Percentiles rank a stretch among this genome's conserved stretches.
phyloP scores from a whole-genome alignment of 2,888 invertebrate genomes.

The Papilio elwesi region DNA sequence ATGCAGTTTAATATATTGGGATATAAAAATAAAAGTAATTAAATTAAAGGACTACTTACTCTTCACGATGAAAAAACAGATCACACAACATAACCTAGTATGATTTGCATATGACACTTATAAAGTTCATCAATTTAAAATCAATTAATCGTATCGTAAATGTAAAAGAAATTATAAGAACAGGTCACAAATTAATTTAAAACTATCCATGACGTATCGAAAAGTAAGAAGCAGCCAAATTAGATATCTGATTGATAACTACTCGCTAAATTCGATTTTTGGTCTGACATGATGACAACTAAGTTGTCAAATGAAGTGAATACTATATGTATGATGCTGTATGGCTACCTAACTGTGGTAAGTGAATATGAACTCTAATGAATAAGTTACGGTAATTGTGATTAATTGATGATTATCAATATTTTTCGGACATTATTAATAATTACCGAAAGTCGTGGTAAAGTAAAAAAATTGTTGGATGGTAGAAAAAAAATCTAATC shows the following conservation, averaged over 20 bases:
- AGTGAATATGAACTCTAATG: too few relatives aligned
- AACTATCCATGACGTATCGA: constrained; percentile 18
- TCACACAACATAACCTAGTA: constrained; percentile 73
- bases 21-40: constrained; percentile 40
- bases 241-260: constrained; percentile 6
- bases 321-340: too few relatives aligned
- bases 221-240: constrained; percentile 15
- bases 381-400: too few relatives aligned
- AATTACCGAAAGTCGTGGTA: too few relatives aligned
- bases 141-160: neutral
- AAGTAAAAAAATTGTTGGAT: too few relatives aligned
- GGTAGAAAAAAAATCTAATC: too few relatives aligned
- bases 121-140: constrained; percentile 31
- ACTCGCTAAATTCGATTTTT: neutral
- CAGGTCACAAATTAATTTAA: constrained; percentile 4
- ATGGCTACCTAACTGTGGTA: too few relatives aligned
- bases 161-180: constrained; percentile 3
- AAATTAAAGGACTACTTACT: constrained; percentile 58
- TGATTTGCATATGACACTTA: constrained; percentile 54
- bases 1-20: constrained; percentile 31
- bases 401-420: too few relatives aligned
- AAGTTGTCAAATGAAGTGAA: constrained; percentile 24
- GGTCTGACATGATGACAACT: constrained; percentile 8
- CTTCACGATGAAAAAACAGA: constrained; percentile 63
- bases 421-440: too few relatives aligned